Evolutionary conservation across 1,140 invertebrate species (phyloP), one percentile per base, ranked within the genome.

Genomic region (Pseudomyrmex cubaensis): DNA sequence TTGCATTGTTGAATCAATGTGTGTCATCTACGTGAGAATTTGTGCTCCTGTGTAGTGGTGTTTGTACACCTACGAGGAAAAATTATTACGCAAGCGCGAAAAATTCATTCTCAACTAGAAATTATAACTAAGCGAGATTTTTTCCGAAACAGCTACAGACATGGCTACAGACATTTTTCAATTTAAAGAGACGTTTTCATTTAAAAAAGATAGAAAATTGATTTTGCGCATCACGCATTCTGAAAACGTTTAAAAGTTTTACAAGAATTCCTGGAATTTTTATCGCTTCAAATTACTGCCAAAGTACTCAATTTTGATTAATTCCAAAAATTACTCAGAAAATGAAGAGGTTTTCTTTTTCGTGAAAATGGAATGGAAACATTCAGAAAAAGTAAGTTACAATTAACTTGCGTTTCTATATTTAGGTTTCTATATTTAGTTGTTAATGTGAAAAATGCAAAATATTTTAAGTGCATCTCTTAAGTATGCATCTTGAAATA

Each of bases 71-170:
- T 77, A 67, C 12, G 25, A 78, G 64, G 57, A 57, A 59, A 77
- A 57, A 69, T 48, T n/a, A 35, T 67, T 57, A 25, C 50, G 15
- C 2, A 25, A 77, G 5, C 35, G 35, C 35, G 25, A 20, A 22
- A 25, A 22, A 1, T 10, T 67, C 35, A 12, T 69, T 69, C 35
- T 17, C 17, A 54, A 78, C 44, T 78, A 70, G 64, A 35, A 35
- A 69, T 78, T 70, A 78, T 8, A 54, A 59, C 44, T 80, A 70
- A 80, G 50, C 59, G 20, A 80, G 76, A 80, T 80, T 66, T 70
- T 78, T 69, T 57, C 15, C 25, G 5, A 78, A 78, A 78, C 10
- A 46, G 7, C 4, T 5, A 35, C 35, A 35, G 35, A 35, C 35
- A 35, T 35, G 35, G 35, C 5, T 35, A 35, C 4, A 25, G 25